Conservation (phyloP, 2,888 invertebrate genomes). For the Drosophila neutralis region DNA sequence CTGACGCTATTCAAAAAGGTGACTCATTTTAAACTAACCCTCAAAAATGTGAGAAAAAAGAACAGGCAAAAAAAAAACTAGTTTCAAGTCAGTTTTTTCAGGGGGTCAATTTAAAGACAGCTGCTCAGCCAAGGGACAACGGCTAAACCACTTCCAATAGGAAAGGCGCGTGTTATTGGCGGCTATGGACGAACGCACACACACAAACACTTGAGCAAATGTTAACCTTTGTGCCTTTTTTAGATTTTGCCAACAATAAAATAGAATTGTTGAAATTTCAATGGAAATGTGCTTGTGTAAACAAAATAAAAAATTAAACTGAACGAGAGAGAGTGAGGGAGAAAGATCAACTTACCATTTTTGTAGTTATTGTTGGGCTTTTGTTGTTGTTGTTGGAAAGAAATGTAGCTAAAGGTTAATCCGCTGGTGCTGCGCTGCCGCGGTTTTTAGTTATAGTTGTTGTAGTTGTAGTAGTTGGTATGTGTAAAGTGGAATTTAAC, state of each 20-base stretch:
- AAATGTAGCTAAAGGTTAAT: conserved; percentile 75
- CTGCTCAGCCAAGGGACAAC: conserved; percentile 39
- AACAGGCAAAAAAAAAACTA: conserved; percentile 23
- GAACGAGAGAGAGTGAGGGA: background rate
- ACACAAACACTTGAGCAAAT: conserved; percentile 14
- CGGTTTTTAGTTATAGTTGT: conserved; percentile 35
- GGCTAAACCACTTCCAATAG: conserved; percentile 36
- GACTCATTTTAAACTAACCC: conserved; percentile 33
- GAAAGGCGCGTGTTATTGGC: conserved; percentile 25
- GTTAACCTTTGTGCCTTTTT: conserved; percentile 40
- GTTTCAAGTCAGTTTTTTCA: conserved; percentile 14
- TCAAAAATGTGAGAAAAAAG: background rate
- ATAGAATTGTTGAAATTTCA: conserved; percentile 50
- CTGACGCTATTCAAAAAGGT: conserved; percentile 5
- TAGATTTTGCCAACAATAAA: conserved; percentile 34
- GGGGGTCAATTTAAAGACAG: conserved; percentile 27
- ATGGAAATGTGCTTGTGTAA: conserved; percentile 55
- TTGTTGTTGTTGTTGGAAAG: conserved; percentile 60
- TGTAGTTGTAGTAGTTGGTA: conserved; percentile 49
- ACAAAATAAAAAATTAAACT: conserved; percentile 30
- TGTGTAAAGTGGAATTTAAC: conserved; percentile 76
- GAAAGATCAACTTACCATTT: conserved; percentile 70
- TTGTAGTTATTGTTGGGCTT: conserved; percentile 61
- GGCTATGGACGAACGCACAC: background rate
- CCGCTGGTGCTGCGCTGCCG: conserved; percentile 68